Percentiles rank a stretch among this genome's conserved stretches.
phyloP scores from a whole-genome alignment of 2,797 vertebrate species.

The Chiroxiphia lanceolata region DNA sequence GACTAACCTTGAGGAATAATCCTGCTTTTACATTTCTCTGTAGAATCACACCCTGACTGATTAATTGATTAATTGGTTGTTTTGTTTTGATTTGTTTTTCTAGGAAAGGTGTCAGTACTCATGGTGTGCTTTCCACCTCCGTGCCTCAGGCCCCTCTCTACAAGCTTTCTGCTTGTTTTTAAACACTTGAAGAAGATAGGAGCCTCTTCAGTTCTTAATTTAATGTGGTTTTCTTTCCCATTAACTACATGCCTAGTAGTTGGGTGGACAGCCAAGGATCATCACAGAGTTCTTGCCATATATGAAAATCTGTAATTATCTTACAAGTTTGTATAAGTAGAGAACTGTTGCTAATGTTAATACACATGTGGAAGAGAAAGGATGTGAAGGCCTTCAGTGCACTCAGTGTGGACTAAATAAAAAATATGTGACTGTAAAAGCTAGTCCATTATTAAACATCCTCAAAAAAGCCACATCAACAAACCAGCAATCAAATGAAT shows the following conservation, averaged over 20 bases:
- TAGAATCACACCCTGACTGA: not conserved
- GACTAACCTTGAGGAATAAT: not conserved
- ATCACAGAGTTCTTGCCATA: not conserved
- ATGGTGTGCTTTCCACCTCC: not conserved
- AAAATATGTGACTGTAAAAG: not conserved
- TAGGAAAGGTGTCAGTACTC: not conserved
- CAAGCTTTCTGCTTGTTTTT: not conserved
- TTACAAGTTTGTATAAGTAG: not conserved
- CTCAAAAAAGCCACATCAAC: fast-evolving
- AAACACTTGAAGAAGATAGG: not conserved
- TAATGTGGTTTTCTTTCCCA: not conserved
- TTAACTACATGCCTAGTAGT: not conserved
- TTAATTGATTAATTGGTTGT: not conserved
- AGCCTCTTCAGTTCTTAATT: not conserved
- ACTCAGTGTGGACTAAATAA: not conserved
- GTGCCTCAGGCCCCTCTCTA: not conserved
- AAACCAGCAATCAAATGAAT: not conserved
- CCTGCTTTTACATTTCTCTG: not conserved
- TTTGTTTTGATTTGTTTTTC: not conserved
- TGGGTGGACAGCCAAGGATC: not conserved
- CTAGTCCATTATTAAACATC: not conserved
- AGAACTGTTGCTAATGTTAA: not conserved
- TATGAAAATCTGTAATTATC: not conserved
- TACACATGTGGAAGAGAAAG: not conserved
- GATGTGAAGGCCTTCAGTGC: not conserved